A percentile compares a stretch with the other conserved stretches of the same genome.
phyloP scores from a whole-genome alignment of 2,113 vertebrate genomes.

The Meriones unguiculatus region DNA sequence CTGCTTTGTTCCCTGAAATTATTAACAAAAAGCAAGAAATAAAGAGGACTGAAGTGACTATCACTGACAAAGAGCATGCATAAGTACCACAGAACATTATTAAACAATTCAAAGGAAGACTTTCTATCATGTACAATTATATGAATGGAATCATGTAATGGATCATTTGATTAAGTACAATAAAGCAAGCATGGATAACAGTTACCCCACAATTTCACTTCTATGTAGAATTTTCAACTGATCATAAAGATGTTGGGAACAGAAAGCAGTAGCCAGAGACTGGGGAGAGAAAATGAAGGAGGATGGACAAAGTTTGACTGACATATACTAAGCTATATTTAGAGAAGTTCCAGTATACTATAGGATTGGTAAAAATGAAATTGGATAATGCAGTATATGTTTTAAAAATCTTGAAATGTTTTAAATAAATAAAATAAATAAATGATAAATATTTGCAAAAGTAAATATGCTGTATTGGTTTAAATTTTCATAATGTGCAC shows the following conservation, averaged over 20 bases:
- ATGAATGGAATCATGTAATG: neutral
- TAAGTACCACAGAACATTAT: neutral
- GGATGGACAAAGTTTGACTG: neutral
- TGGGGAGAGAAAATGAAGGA: too few species aligned
- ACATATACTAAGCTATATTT: neutral
- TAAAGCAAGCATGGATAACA: neutral
- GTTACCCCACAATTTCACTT: neutral
- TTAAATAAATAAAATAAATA: neutral
- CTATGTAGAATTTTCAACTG: neutral
- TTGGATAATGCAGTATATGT: neutral
- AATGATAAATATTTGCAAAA: neutral
- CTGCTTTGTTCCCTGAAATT: neutral
- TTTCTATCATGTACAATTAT: neutral
- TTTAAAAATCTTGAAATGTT: neutral
- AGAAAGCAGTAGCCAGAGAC: too few species aligned
- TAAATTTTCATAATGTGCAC: neutral
- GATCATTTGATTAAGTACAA: neutral
- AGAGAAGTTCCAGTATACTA: neutral
- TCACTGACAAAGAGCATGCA: neutral
- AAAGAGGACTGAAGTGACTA: neutral
- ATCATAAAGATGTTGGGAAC: neutral
- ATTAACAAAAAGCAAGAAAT: neutral
- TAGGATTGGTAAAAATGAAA: neutral
- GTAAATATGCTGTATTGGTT: neutral
- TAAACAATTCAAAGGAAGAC: neutral